These are phyloP conservation scores for Bombus affinis DNA, from an alignment of 1,140 invertebrate genomes.

Conservation along the genomic window DNA sequence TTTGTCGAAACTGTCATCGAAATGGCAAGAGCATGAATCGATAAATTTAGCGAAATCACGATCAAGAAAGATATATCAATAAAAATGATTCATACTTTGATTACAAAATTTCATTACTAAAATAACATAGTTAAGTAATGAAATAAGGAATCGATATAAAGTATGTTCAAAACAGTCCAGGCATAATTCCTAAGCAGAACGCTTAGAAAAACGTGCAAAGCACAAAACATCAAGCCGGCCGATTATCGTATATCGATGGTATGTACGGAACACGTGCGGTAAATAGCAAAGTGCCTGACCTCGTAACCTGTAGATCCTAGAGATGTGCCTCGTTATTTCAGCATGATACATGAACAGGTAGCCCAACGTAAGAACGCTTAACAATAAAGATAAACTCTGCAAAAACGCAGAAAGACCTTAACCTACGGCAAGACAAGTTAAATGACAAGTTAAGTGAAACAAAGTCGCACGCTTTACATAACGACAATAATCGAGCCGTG, in stretches of 20 bases:
- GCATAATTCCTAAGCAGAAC: background rate
- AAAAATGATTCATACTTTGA: background rate
- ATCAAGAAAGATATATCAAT: no score
- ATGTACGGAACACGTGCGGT: background rate
- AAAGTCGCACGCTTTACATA: background rate
- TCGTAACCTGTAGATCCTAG: conserved; percentile 31
- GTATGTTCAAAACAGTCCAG: background rate
- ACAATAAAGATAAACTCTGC: conserved; percentile 25
- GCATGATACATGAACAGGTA: conserved; percentile 15
- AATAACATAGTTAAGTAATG: background rate
- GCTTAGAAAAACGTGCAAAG: background rate
- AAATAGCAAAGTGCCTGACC: conserved; percentile 40
- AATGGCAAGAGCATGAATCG: no score
- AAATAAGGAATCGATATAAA: background rate
- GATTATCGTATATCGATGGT: conserved; percentile 29
- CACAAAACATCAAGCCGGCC: background rate
- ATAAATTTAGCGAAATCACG: no score
- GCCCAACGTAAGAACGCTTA: background rate
- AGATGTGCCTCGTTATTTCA: background rate
- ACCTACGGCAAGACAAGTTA: background rate
- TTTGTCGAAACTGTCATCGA: no score
- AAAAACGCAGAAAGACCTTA: background rate
- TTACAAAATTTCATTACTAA: background rate
- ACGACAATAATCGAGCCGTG: background rate
- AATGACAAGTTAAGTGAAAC: background rate